Evolutionary conservation across 2,797 vertebrate species (phyloP).

Genomic region (Okamejei kenojei): DNA sequence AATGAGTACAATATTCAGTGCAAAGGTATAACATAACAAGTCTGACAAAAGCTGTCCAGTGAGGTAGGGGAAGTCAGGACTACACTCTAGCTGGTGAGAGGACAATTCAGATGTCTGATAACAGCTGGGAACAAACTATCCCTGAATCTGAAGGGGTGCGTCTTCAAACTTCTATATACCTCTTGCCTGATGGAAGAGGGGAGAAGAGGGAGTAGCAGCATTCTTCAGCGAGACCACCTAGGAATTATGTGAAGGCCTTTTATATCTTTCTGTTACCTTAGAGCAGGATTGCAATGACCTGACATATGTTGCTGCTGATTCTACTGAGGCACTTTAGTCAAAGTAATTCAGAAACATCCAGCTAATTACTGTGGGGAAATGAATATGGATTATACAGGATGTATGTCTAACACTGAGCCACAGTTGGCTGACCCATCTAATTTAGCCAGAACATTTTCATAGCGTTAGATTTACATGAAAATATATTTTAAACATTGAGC

Average conservation of each 20-base stretch:
- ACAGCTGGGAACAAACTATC: too few species aligned
- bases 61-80: too few species aligned
- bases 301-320: not conserved
- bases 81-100: too few species aligned
- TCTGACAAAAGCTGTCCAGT: too few species aligned
- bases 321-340: not conserved
- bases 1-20: too few species aligned
- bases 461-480: not conserved
- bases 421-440: not conserved
- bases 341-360: constrained; percentile 1
- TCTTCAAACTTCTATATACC: too few species aligned
- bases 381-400: not conserved
- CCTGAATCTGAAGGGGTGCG: too few species aligned
- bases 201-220: too few species aligned
- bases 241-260: not conserved
- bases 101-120: too few species aligned
- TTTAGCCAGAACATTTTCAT: not conserved
- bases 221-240: too few species aligned
- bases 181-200: too few species aligned
- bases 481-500: not conserved
- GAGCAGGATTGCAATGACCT: not conserved
- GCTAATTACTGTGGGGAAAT: not conserved
- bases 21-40: too few species aligned
- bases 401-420: not conserved
- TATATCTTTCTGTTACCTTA: not conserved